Percentiles rank a stretch among this genome's conserved stretches.
Evolutionary conservation across 1,140 invertebrate species (phyloP).

Genomic region (Drosophila bocki): DNA sequence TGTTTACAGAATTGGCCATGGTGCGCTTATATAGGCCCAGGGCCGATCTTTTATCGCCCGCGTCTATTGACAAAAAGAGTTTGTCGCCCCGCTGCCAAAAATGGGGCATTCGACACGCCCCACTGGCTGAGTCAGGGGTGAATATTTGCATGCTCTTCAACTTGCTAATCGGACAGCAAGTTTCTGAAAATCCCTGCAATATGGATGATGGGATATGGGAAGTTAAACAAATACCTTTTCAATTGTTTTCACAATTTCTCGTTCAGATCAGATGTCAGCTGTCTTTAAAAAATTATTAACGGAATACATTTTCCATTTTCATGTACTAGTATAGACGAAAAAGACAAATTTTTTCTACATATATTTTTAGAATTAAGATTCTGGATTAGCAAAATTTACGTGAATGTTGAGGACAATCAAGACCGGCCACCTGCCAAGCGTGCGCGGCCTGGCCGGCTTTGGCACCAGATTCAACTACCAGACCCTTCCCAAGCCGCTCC

Average conservation of each 20-base stretch:
- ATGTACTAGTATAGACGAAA: not conserved
- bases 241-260: not conserved
- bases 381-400: conserved; percentile 30
- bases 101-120: conserved; percentile 16
- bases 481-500: not conserved
- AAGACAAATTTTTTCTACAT: conserved; percentile 1
- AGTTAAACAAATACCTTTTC: not conserved
- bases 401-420: conserved; percentile 40
- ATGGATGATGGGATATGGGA: not conserved
- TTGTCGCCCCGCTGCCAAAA: conserved; percentile 35
- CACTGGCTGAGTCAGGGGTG: conserved; percentile 13
- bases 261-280: conserved; percentile 13
- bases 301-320: conserved; percentile 5
- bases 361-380: conserved; percentile 14
- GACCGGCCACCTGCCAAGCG: not conserved
- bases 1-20: conserved; percentile 60
- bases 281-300: conserved; percentile 5
- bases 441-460: conserved; percentile 34
- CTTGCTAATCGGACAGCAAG: not conserved
- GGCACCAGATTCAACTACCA: conserved; percentile 14
- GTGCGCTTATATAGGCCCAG: conserved; percentile 50
- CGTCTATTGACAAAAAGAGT: conserved; percentile 56
- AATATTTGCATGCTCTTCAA: conserved; percentile 24
- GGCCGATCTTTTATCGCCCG: conserved; percentile 45
- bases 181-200: not conserved